Evolutionary conservation across 2,113 vertebrate genomes (phyloP), one percentile per base, ranked within the genome.

Genomic region (Archilochus colubris): DNA sequence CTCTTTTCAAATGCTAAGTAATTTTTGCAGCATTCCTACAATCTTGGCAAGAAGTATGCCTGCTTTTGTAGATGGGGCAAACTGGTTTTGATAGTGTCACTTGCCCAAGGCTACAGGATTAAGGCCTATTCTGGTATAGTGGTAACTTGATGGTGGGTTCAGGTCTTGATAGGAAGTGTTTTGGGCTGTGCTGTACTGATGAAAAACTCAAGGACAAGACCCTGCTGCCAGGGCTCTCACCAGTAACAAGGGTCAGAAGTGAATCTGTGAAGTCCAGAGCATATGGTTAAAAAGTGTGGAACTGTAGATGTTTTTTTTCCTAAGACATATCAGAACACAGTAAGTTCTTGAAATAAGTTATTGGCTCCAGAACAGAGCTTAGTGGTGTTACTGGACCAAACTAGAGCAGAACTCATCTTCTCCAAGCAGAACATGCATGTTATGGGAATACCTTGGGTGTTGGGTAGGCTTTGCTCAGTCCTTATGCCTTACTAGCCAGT

Each of bases 1-100:
- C 31, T 74, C 91, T 94, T 88, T 92, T 94, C 91, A 91, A 82
- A 93, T 82, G 89, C 75, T 83, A 83, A 89, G 38, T 94, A 92
- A 91, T 92, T 92, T 93, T 92, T 92, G 44, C 58, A 75, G 30
- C 66, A 30, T 89, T 96, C 77, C 78, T 51, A 72, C 79, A 61
- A 79, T 79, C 78, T 31, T 76, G 54, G 13, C 81, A 87, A 75
- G 68, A 84, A 44, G 43, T 27, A 22, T 30, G 18, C 33, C 55
- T 88, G 59, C 55, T 87, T 86, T 88, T 88, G 10, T 83, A 36
- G 50, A 12, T 86, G 27, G 18, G 21, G 46, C 69, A 69, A 68
- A 69, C 58, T 58, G 70, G 74, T 91, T 87, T 88, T 87, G 70
- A 74, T 70, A 87, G 67, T 43, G 30, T 59, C 38, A 80, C 25